Evolutionary conservation across 2,888 invertebrate species (phyloP), one percentile per base, ranked within the genome.

Genomic region (Hoplodrina ambigua): DNA sequence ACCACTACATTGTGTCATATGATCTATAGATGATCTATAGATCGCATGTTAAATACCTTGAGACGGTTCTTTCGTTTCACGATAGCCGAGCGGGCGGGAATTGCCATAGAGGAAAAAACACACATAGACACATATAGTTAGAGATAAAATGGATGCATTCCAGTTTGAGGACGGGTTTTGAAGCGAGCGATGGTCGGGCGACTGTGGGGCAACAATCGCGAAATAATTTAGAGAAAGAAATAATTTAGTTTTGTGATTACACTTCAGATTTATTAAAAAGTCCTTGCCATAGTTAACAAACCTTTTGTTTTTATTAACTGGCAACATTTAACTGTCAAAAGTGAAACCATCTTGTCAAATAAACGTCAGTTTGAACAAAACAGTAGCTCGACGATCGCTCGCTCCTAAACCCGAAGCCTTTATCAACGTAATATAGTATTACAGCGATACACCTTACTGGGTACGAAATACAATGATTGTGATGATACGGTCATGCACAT

Each of bases 71-170:
- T 94, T 94, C 96, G 96, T 83, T 83, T 83, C 89, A 96, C 97
- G 97, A 96, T 94, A 95, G 96, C 95, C 96, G 96, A 96, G 96
- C 95, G 94, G 95, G 96, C 95, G 96, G 96, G 96, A 96, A 96
- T 96, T 97, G 97, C 97, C 97, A 97, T 96, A 96, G 94, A 96
- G 97, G 84, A 97, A 97, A 97, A 91, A 97, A 97, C 97, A 97
- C 96, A 97, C 96, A 96, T 96, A 96, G 95, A 97, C 96, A 96
- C 96, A 88, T 87, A 96, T 96, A 96, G 96, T 96, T 96, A 96
- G 96, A 96, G 96, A 92, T 89, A 91, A 91, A 92, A 94, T 84
- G 91, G 96, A 96, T 96, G 96, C 97, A 97, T 90, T 90, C 89
- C 88, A 78, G 72, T 75, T 85, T 62, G 53, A 80, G 78, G 75